phyloP scores from a whole-genome alignment of 1,140 invertebrate species.

The Alviniconcha marisindica region DNA sequence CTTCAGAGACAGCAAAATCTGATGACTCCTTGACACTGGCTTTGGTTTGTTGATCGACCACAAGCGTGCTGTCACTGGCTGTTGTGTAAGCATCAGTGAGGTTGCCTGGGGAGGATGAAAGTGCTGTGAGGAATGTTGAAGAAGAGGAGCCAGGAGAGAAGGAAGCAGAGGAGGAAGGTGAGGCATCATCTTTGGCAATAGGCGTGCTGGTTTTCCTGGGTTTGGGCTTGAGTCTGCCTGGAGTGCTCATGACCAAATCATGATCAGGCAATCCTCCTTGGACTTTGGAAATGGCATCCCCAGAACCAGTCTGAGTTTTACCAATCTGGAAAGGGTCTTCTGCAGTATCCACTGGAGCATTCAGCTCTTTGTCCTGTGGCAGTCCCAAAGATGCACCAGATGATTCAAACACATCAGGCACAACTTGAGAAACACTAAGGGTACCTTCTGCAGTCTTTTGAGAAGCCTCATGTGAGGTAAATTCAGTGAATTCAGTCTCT shows the following conservation, averaged over 20 bases:
- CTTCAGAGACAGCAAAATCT: background rate
- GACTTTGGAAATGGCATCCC: background rate
- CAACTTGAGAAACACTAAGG: background rate
- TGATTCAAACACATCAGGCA: background rate
- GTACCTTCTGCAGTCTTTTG: background rate
- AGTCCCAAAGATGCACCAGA: background rate
- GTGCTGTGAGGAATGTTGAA: conserved; percentile 29
- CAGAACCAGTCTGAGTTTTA: background rate
- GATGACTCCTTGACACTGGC: background rate
- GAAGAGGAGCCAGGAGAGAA: background rate
- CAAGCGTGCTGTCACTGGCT: conserved; percentile 26
- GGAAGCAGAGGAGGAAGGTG: conserved; percentile 13
- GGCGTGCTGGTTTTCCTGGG: conserved; percentile 32
- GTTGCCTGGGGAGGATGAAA: conserved; percentile 12
- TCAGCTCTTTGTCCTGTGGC: too few relatives aligned
- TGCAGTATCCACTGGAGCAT: too few relatives aligned
- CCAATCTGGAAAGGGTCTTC: background rate
- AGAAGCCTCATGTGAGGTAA: conserved; percentile 25
- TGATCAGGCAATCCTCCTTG: background rate
- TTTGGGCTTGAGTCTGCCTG: background rate
- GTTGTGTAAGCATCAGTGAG: conserved; percentile 21
- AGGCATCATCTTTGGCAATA: conserved; percentile 18
- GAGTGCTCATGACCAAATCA: background rate
- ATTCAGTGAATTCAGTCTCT: conserved; percentile 27
- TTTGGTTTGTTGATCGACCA: background rate